Base-by-base conservation (phyloP, 1,140 invertebrate genomes). In the Ptiloglossa arizonensis region DNA sequence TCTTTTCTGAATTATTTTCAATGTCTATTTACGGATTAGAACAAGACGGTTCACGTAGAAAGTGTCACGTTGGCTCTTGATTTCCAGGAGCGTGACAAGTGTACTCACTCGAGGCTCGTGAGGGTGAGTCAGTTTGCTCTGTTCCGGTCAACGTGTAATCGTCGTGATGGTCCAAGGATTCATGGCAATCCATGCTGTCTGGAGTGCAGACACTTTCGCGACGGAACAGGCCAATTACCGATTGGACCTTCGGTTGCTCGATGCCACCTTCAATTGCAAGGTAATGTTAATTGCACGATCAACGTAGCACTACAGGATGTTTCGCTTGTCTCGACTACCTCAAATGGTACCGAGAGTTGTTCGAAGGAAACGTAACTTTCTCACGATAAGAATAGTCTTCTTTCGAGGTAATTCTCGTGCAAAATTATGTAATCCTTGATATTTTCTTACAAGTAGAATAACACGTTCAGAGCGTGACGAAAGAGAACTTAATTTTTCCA, bases 161-260 rank as follows among this genome's bases (percentile, higher is more conserved):
- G 71, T 92, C 90, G 57, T 79, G 86, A 76, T 91, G 90, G 60
- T 92, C 89, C 17, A 88, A 86, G 22, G 81, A 88, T 38, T 91
- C 89, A 44, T 87, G 87, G 24, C 87, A 90, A 69, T 84, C 87
- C 32, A 88, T 80, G 70, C 80, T 76, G 75, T 88, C 84, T 8
- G 89, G 77, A 3, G 90, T 89, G 59, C 87, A 90, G 48, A 86
- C 84, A 62, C 92, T 93, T 41, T 93, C 93, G 24, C 90, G 80
- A 57, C 92, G 87, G 87, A 93, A 93, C 35, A 93, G 87, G 68
- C 93, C 93, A 81, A 93, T 93, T 74, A 93, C 93, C 64, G 93
- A 93, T 83, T 92, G 90, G 74, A 91, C 84, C 81, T 92, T 93
- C 62, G 91, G 93, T 81, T 93, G 91, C 80, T 93, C 93, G 76